Conservation (phyloP, 2,797 vertebrate genomes). For the Eptatretus atami region DNA sequence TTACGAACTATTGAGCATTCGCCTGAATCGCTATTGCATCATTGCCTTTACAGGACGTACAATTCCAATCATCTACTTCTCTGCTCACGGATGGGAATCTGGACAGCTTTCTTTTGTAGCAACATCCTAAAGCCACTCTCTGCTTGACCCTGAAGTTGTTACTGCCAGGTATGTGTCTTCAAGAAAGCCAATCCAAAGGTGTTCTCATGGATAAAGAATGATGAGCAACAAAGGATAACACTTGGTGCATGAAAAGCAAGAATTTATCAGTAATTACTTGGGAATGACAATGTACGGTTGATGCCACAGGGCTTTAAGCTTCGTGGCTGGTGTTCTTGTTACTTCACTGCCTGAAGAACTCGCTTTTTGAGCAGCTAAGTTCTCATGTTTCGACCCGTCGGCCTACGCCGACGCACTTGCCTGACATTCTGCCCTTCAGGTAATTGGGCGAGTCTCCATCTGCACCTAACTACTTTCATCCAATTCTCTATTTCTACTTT, state of each 20-base stretch:
- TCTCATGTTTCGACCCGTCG: constrained; percentile 67
- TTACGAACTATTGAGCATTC: no score
- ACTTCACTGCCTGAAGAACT: constrained; percentile 75
- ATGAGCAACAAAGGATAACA: no score
- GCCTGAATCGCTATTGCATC: neutral
- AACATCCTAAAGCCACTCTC: constrained; percentile 92
- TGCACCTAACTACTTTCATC: no score
- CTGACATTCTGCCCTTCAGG: constrained; percentile 90
- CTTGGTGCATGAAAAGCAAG: no score
- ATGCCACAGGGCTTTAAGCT: constrained; percentile 48
- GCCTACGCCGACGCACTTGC: constrained; percentile 63
- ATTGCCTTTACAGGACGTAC: constrained; percentile 42
- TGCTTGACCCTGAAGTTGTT: constrained; percentile 88
- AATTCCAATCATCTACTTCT: constrained; percentile 81
- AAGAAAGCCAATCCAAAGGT: no score
- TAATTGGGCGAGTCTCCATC: constrained; percentile 12
- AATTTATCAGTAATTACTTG: no score
- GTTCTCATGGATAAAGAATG: no score
- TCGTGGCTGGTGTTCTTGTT: constrained; percentile 63
- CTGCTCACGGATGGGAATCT: constrained; percentile 69
- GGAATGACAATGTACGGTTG: no score
- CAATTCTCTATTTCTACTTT: no score
- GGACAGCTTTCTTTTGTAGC: constrained; percentile 74
- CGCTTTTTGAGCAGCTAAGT: constrained; percentile 71
- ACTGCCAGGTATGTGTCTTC: constrained; percentile 18